phyloP scores from a whole-genome alignment of 2,113 vertebrate species.

The Erythrocebus patas region DNA sequence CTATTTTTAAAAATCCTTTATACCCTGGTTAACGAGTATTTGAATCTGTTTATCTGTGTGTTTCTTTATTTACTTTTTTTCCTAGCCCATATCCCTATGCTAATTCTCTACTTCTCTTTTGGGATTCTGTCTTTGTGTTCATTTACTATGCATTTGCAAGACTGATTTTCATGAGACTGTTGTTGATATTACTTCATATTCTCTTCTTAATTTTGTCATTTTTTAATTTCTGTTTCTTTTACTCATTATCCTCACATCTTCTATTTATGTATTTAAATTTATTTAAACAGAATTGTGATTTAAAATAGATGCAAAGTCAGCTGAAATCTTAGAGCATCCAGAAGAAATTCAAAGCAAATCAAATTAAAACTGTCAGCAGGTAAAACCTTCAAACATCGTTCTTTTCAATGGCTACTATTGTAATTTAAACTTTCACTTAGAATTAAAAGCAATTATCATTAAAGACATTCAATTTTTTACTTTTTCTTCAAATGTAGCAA shows the following conservation, averaged over 20 bases:
- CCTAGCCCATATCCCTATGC: not conserved
- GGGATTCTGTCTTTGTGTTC: not conserved
- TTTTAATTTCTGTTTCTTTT: conserved; percentile 41
- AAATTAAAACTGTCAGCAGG: conserved; percentile 63
- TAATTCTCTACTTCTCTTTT: not conserved
- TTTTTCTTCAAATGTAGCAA: conserved; percentile 65
- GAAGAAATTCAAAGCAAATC: conserved; percentile 54
- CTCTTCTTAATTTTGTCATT: not conserved
- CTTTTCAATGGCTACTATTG: conserved; percentile 26
- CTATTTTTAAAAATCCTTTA: not conserved
- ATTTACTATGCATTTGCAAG: not conserved
- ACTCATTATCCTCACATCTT: conserved; percentile 13
- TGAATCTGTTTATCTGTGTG: not conserved
- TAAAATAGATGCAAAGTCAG: not conserved
- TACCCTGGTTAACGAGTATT: not conserved
- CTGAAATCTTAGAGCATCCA: not conserved
- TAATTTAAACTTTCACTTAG: conserved; percentile 65
- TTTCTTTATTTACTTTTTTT: not conserved
- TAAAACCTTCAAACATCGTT: conserved; percentile 49
- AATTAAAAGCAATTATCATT: conserved; percentile 70
- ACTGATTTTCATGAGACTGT: not conserved
- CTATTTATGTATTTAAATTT: conserved; percentile 52
- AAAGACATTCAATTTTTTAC: conserved; percentile 59
- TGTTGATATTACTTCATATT: not conserved
- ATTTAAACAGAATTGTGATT: conserved; percentile 19